A percentile compares a stretch with the other conserved stretches of the same genome.
These are phyloP conservation scores for Anthophora plumipes DNA, from an alignment of 2,888 invertebrate genomes.

Conservation along the genomic window DNA sequence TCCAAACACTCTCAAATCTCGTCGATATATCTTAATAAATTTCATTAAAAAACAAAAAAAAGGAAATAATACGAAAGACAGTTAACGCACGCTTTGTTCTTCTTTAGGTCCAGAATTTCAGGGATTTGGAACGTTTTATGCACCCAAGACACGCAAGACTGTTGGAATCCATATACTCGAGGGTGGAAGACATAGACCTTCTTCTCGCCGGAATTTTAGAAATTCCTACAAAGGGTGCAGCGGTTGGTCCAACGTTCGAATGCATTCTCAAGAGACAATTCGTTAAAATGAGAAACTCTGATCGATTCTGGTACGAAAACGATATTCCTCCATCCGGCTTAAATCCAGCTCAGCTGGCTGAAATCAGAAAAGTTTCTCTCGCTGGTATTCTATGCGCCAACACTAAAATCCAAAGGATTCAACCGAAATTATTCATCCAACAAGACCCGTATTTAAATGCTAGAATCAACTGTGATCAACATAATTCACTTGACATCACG, in stretches of 20 bases:
- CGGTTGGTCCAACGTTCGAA: slow-evolving; percentile 95
- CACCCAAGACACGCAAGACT: slow-evolving; percentile 64
- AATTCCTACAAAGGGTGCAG: slow-evolving; percentile 90
- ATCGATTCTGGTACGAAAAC: slow-evolving; percentile 98
- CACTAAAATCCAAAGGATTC: slow-evolving; percentile 89
- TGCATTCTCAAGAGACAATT: slow-evolving; percentile 95
- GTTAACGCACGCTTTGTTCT: not conserved
- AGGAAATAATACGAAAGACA: not conserved
- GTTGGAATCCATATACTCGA: slow-evolving; percentile 84
- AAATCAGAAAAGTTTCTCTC: slow-evolving; percentile 92
- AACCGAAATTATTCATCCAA: slow-evolving; percentile 93
- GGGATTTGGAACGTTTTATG: slow-evolving; percentile 74
- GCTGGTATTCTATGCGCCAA: slow-evolving; percentile 93
- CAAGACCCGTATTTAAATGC: slow-evolving; percentile 94
- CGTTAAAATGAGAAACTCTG: slow-evolving; percentile 92
- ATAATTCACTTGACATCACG: slow-evolving; percentile 88
- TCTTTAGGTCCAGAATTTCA: slow-evolving; percentile 73
- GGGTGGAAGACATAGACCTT: slow-evolving; percentile 92
- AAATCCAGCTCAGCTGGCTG: slow-evolving; percentile 90
- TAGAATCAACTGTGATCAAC: slow-evolving; percentile 90
- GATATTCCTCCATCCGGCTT: slow-evolving; percentile 95
- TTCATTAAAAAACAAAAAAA: not conserved
- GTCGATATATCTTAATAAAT: not conserved
- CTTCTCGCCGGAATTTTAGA: slow-evolving; percentile 94
- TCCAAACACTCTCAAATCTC: too few species aligned